A percentile compares a stretch with the other conserved stretches of the same genome.
Evolutionary conservation across 1,140 invertebrate species (phyloP).

Genomic region (Eriosoma lanigerum): DNA sequence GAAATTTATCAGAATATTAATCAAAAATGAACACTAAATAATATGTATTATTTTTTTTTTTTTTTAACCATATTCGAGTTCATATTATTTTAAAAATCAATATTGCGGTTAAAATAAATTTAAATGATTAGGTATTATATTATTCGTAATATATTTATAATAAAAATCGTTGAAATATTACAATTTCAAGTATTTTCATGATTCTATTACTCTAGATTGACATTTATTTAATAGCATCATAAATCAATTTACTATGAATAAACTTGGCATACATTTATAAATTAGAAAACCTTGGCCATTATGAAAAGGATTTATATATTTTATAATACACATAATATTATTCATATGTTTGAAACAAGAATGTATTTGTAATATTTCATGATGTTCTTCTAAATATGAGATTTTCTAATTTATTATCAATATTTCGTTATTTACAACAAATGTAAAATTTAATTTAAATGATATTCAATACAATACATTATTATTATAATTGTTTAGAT

Average conservation of each 20-base stretch:
- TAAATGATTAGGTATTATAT: no score
- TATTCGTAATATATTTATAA: no score
- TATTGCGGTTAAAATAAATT: no score
- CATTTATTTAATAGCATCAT: slow-evolving; percentile 15
- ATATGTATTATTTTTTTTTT: not conserved
- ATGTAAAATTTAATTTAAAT: no score
- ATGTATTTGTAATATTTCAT: not conserved
- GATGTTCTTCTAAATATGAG: not conserved
- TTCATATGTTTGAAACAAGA: not conserved
- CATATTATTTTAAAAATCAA: no score
- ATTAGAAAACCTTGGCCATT: slow-evolving; percentile 16
- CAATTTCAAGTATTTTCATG: not conserved
- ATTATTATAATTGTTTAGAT: no score
- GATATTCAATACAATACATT: no score
- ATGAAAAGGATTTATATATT: slow-evolving; percentile 3
- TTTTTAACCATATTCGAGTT: no score
- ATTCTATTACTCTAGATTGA: not conserved
- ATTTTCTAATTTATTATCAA: not conserved
- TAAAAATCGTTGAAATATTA: not conserved
- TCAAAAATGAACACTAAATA: not conserved
- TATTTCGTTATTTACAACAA: not conserved
- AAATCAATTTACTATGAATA: not conserved
- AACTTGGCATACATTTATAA: slow-evolving; percentile 18
- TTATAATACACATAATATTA: not conserved
- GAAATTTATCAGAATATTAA: not conserved